Evolutionary conservation across 2,113 vertebrate genomes (phyloP).

Genomic region (Jacana jacana): DNA sequence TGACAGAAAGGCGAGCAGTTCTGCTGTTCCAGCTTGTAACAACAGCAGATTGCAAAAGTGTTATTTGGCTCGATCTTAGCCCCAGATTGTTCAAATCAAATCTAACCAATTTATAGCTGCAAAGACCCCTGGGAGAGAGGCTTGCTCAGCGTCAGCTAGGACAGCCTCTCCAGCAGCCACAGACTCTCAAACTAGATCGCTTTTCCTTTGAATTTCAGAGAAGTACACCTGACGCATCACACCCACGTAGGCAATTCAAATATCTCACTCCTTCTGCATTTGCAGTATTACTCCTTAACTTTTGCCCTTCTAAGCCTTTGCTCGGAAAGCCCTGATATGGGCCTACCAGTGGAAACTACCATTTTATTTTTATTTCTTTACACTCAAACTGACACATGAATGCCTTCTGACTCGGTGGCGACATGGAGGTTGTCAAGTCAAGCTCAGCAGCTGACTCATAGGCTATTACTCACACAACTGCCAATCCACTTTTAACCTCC

Average conservation of each 20-base stretch:
- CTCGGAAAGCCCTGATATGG: not conserved
- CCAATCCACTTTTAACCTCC: slow-evolving; percentile 33
- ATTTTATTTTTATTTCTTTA: slow-evolving; percentile 2
- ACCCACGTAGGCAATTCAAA: not conserved
- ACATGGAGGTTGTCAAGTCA: slow-evolving; percentile 15
- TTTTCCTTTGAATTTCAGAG: not conserved
- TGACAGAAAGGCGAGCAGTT: not conserved
- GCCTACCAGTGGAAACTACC: not conserved
- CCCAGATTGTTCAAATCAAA: not conserved
- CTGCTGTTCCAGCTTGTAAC: not conserved
- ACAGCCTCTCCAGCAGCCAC: not conserved
- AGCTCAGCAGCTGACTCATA: slow-evolving; percentile 44
- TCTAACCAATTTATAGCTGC: not conserved
- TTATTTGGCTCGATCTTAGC: not conserved
- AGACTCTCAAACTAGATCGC: not conserved
- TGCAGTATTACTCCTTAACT: not conserved
- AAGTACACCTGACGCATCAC: not conserved
- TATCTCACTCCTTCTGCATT: not conserved
- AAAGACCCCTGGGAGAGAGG: not conserved
- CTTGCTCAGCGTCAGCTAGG: not conserved
- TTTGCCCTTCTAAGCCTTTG: not conserved
- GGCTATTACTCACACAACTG: slow-evolving; percentile 15
- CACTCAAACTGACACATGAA: not conserved
- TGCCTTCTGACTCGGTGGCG: not conserved
- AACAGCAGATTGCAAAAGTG: not conserved